Evolutionary conservation across 2,113 vertebrate genomes (phyloP).

Genomic region (Menura novaehollandiae): DNA sequence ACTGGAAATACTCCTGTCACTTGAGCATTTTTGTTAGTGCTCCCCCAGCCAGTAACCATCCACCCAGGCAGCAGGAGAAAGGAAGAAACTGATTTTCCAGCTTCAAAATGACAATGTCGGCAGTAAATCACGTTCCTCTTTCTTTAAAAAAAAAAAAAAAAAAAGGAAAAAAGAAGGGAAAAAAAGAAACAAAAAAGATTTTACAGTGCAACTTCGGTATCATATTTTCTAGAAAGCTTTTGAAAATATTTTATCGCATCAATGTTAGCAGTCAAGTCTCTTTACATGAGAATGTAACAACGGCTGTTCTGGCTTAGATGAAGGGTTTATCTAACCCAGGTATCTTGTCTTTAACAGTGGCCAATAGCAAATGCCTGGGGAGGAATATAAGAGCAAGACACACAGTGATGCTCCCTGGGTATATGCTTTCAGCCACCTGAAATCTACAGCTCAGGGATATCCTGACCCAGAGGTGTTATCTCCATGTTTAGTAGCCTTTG

Average conservation of each 20-base stretch:
- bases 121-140: neutral
- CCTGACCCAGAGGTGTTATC: constrained; percentile 16
- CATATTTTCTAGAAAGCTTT: constrained; percentile 6
- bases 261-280: constrained; percentile 33
- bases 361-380: constrained; percentile 16
- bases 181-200: neutral
- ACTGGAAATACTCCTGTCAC: neutral
- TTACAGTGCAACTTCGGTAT: neutral
- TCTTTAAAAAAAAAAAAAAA: too few relatives aligned
- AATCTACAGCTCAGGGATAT: neutral
- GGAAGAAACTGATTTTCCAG: neutral
- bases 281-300: constrained; percentile 23
- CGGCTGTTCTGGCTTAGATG: neutral
- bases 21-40: neutral
- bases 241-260: constrained; percentile 31
- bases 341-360: constrained; percentile 41
- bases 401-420: neutral
- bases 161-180: accelerated
- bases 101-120: neutral
- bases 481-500: constrained; percentile 22
- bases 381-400: constrained; percentile 1
- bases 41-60: neutral
- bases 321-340: constrained; percentile 33
- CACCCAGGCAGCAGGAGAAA: neutral
- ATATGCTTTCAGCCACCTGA: neutral